Conservation (phyloP, 2,888 invertebrate species). For the Zaprionus obscuricornis region DNA sequence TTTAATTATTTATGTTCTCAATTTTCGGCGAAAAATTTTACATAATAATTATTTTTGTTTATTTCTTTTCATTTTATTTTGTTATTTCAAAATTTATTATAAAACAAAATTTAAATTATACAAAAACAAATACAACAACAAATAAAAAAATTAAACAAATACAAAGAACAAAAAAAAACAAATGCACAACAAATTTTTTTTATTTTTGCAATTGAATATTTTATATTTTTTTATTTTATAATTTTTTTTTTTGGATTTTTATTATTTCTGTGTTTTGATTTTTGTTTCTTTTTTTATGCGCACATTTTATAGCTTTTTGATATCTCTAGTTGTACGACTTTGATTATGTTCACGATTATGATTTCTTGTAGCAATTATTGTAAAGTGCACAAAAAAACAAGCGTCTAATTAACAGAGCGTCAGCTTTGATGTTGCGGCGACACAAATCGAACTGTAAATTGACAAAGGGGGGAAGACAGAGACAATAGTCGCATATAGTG, state of each 20-base stretch:
- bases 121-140: no score
- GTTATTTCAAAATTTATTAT: conserved; percentile 39
- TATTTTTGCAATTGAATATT: conserved; percentile 24
- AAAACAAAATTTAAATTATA: conserved; percentile 54
- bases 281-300: conserved; percentile 35
- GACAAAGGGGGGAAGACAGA: background rate
- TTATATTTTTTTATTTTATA: conserved; percentile 19
- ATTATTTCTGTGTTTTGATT: conserved; percentile 26
- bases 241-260: conserved; percentile 7
- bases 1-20: conserved; percentile 26
- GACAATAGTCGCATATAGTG: conserved; percentile 1
- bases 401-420: conserved; percentile 67
- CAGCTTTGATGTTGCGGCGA: conserved; percentile 58
- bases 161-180: conserved; percentile 4
- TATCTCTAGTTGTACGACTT: conserved; percentile 20
- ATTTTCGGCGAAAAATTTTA: conserved; percentile 20
- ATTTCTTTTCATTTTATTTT: conserved; percentile 39
- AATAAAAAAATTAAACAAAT: no score
- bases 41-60: background rate
- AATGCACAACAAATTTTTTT: conserved; percentile 31
- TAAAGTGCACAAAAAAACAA: conserved; percentile 66
- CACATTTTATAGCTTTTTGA: conserved; percentile 31
- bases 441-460: conserved; percentile 29
- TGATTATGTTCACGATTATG: conserved; percentile 33
- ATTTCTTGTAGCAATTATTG: conserved; percentile 67